Percentiles rank a stretch among this genome's conserved stretches.
Conservation (phyloP, 1,140 invertebrate species). For the Ips typographus region DNA sequence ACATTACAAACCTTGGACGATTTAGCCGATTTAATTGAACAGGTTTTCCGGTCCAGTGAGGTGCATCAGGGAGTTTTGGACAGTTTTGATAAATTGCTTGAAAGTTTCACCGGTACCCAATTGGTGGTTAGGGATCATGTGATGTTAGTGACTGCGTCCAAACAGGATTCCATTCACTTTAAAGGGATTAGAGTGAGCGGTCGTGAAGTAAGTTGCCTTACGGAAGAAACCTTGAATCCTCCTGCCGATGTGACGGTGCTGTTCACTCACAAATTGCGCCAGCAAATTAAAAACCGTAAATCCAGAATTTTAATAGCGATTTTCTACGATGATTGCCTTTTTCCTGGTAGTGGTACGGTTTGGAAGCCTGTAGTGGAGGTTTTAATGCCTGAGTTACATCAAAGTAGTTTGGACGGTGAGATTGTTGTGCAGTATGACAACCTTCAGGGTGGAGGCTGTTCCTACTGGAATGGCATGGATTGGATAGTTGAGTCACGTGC, state of each 20-base stretch:
- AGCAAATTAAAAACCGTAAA: slow-evolving; percentile 9
- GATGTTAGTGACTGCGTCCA: not conserved
- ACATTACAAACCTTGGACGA: too few species aligned
- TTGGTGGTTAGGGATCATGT: too few species aligned
- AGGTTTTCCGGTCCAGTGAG: too few species aligned
- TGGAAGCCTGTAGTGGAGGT: slow-evolving; percentile 15
- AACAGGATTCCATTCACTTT: slow-evolving; percentile 18
- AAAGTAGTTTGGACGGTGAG: slow-evolving; percentile 9
- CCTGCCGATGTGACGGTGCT: not conserved
- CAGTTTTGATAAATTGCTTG: too few species aligned
- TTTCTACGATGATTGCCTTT: slow-evolving; percentile 20
- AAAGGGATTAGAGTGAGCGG: not conserved
- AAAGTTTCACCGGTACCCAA: too few species aligned
- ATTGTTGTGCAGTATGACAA: slow-evolving; percentile 17
- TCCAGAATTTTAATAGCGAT: slow-evolving; percentile 21
- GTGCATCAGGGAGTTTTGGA: too few species aligned
- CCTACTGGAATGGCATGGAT: slow-evolving; percentile 34
- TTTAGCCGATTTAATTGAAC: too few species aligned
- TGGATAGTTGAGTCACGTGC: slow-evolving; percentile 19
- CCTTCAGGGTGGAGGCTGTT: slow-evolving; percentile 8
- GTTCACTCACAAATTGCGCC: slow-evolving; percentile 14
- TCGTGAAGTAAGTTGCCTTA: slow-evolving; percentile 9
- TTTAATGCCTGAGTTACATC: slow-evolving; percentile 18
- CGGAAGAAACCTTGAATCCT: not conserved
- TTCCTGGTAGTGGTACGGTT: slow-evolving; percentile 1